These are phyloP conservation scores for Palloptera scutellata DNA, from an alignment of 2,888 invertebrate species.

Conservation along the genomic window DNA sequence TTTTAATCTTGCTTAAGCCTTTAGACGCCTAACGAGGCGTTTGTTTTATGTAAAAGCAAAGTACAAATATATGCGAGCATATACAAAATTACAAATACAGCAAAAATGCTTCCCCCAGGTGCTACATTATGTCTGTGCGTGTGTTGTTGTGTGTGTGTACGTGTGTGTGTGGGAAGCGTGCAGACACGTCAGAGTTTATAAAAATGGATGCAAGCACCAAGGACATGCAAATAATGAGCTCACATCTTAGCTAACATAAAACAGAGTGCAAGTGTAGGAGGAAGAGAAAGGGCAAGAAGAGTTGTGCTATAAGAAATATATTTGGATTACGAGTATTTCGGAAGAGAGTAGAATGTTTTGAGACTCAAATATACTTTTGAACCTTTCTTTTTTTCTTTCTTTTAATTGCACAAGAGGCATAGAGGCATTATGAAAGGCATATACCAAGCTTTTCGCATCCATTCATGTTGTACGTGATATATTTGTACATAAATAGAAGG, in stretches of 20 bases:
- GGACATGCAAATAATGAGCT: constrained; percentile 33
- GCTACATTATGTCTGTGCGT: too few relatives aligned
- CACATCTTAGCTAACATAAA: constrained; percentile 17
- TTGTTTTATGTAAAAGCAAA: constrained; percentile 22
- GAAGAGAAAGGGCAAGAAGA: constrained; percentile 20
- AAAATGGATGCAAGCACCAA: constrained; percentile 23
- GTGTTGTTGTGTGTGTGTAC: too few relatives aligned
- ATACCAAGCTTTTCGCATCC: too few relatives aligned
- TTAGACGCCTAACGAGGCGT: constrained; percentile 42
- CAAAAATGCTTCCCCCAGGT: not conserved
- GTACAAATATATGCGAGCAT: not conserved
- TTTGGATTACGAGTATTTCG: too few relatives aligned
- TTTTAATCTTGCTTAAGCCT: constrained; percentile 41
- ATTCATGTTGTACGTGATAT: too few relatives aligned
- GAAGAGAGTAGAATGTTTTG: too few relatives aligned
- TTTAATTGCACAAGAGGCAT: too few relatives aligned
- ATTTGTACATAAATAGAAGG: too few relatives aligned
- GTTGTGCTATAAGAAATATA: constrained; percentile 26
- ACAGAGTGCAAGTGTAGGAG: constrained; percentile 8
- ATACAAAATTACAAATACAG: constrained; percentile 5
- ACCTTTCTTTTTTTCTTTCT: too few relatives aligned
- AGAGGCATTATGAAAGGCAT: too few relatives aligned
- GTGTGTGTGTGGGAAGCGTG: not conserved
- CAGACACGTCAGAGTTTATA: not conserved
- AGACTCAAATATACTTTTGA: too few relatives aligned